Base-by-base conservation (phyloP, 2,113 vertebrate species). In the Oreocharis arfaki region DNA sequence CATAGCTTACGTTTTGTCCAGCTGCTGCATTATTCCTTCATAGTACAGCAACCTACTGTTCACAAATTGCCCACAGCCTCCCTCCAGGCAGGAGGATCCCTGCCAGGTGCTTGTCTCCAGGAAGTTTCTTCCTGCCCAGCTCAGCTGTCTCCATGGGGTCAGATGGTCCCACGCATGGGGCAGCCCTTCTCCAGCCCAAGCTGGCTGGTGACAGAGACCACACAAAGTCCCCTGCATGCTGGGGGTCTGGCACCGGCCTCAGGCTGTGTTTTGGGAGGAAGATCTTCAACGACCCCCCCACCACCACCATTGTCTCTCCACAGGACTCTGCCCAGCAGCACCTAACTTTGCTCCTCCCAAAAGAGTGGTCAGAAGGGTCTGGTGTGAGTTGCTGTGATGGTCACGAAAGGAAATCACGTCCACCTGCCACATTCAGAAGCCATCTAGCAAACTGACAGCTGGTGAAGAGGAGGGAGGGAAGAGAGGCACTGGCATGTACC, bases 101-200 rank as follows among this genome's bases (percentile, higher is more conserved):
- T 52, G 42, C n/a, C 46, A 57, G 37, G 13, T 55, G 8, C 30
- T 55, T 16, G 0, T 67, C 33, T 92, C 55, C 42, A 70, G 42
- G 27, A 89, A 33, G 23, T 17, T 44, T 64, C 56, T 76, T 95
- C 23, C 21, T 77, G 49, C 24, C 7, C n/a, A 65, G 32, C 17
- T 91, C 84, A 91, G 59, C 28, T 55, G 65, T 74, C 32, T 56
- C 33, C 20, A 30, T 7, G 10, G 50, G 13, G 15, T 46, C 42
- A 70, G 20, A 26, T 2, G 2, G 73, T 41, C 46, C 41, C 19
- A 42, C 0, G 1, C 21, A 17, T 6, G 0, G 46, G 50, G 27
- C 19, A 71, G 67, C 12, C 14, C n/a, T 61, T 30, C 24, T 74
- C 1, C 3, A 37, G 30, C 23, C 42, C 15, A 20, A 16, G 28